Evolutionary conservation across 2,797 vertebrate genomes (phyloP).

Genomic region (Eidolon dupreanum): DNA sequence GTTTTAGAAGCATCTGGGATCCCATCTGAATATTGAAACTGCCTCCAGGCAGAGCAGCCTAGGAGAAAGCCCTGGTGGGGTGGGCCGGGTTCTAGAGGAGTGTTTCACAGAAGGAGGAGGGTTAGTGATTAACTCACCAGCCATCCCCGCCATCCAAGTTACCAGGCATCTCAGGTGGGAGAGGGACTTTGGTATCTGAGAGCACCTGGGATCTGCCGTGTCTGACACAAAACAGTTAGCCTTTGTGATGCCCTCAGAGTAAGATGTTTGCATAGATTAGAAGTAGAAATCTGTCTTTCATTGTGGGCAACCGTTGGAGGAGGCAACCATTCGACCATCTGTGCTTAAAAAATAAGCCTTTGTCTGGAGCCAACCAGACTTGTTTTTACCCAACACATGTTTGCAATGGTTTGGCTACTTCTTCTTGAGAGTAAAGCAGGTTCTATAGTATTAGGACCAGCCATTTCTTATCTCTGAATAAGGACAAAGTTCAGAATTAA

Average conservation of each 20-base stretch:
- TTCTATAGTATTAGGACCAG: not conserved
- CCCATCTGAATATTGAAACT: not conserved
- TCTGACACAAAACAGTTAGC: conserved; percentile 74
- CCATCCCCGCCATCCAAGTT: conserved; percentile 62
- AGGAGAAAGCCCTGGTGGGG: conserved; percentile 54
- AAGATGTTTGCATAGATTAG: conserved; percentile 84
- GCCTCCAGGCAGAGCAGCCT: conserved; percentile 42
- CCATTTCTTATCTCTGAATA: not conserved
- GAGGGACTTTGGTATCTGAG: conserved; percentile 71
- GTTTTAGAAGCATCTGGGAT: conserved; percentile 32
- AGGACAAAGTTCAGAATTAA: not conserved
- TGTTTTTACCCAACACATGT: conserved; percentile 75
- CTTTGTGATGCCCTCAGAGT: conserved; percentile 79
- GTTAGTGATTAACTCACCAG: conserved; percentile 68
- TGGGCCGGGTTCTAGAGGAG: conserved; percentile 59
- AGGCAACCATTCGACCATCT: conserved; percentile 78
- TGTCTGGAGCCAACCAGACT: conserved; percentile 81
- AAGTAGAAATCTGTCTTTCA: conserved; percentile 83
- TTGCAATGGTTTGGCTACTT: not conserved
- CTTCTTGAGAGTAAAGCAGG: not conserved
- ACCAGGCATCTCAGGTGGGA: conserved; percentile 75
- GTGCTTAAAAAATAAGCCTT: conserved; percentile 76
- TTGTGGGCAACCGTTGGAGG: conserved; percentile 73
- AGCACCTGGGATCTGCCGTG: conserved; percentile 78
- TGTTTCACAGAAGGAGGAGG: conserved; percentile 64